Evolutionary conservation across 2,113 vertebrate genomes (phyloP), one percentile per base, ranked within the genome.

Genomic region (Jaculus jaculus): DNA sequence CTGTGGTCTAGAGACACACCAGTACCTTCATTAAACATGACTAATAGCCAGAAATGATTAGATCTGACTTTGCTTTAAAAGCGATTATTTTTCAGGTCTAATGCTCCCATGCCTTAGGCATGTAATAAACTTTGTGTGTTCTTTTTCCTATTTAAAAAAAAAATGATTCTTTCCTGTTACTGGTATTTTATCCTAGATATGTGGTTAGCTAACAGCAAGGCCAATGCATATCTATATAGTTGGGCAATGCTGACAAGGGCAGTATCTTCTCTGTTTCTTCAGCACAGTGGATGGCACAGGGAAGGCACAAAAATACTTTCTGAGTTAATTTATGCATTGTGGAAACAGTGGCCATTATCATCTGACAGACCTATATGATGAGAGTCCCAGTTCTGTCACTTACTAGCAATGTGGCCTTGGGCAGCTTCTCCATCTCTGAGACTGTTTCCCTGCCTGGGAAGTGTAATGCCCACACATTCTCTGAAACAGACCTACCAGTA

Each of bases 361-460:
- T 90, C 77, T 89, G 80, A 95, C 47, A 94, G 63, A 80, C 92
- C 85, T 94, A 83, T 71, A n/a, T 84, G 28, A n/a, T 84, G 28
- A 68, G 74, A 93, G 60, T 94, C 81, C 85, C 71, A 86, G 61
- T 82, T 95, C 91, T 93, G 84, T 96, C 91, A 89, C 78, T 85
- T 84, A 72, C 23, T 58, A 73, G 47, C 58, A 20, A 2, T 90
- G 84, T 95, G 92, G 72, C 79, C 54, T 63, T 90, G 51, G 61
- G 84, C 69, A 66, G 42, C 75, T 81, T 80, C 87, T 95, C 95
- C 69, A 91, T 74, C 63, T 93, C 69, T 30, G 32, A 96, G 83
- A 68, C 77, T 7, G 2, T 92, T 86, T 89, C 34, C 30, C 87
- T 86, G 21, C 84, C 89, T 87, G 63, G 88, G 87, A 92, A 89